Evolutionary conservation across 2,797 vertebrate genomes (phyloP).

Genomic region (Sorex maritimensis): DNA sequence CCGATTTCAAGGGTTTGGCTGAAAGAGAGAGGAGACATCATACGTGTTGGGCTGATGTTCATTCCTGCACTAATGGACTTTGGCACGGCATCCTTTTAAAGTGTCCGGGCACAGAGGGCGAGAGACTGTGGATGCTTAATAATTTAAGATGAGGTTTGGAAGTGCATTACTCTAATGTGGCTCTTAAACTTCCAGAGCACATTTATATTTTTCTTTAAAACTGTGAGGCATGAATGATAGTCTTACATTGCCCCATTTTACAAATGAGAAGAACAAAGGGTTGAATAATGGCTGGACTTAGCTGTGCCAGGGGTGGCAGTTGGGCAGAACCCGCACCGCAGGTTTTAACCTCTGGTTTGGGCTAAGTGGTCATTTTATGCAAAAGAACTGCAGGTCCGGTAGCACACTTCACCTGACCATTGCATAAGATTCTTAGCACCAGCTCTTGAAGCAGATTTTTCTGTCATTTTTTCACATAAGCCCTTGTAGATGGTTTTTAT

Average conservation of each 20-base stretch:
- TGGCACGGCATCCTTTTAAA: background rate
- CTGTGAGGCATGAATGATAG: conserved; percentile 13
- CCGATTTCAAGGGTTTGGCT: background rate
- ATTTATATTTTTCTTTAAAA: background rate
- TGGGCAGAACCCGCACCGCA: background rate
- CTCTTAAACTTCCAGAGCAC: conserved; percentile 50
- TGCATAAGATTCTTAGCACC: background rate
- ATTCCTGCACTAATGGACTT: conserved; percentile 66
- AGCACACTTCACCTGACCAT: background rate
- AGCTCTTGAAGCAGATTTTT: conserved; percentile 22
- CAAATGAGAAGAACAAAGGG: conserved; percentile 30
- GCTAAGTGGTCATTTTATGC: background rate
- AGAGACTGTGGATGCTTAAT: conserved; percentile 38
- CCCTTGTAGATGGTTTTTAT: background rate
- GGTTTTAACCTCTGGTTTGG: background rate
- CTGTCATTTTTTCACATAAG: background rate
- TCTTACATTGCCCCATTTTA: conserved; percentile 45
- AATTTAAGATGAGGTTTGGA: conserved; percentile 47
- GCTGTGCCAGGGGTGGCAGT: background rate
- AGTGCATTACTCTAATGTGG: conserved; percentile 50
- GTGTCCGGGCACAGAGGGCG: background rate
- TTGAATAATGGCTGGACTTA: conserved; percentile 5
- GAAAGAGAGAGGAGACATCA: background rate
- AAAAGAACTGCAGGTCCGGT: background rate
- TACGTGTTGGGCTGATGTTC: background rate